These are phyloP conservation scores for Mellivora capensis DNA, from an alignment of 2,113 vertebrate species.

Conservation along the genomic window DNA sequence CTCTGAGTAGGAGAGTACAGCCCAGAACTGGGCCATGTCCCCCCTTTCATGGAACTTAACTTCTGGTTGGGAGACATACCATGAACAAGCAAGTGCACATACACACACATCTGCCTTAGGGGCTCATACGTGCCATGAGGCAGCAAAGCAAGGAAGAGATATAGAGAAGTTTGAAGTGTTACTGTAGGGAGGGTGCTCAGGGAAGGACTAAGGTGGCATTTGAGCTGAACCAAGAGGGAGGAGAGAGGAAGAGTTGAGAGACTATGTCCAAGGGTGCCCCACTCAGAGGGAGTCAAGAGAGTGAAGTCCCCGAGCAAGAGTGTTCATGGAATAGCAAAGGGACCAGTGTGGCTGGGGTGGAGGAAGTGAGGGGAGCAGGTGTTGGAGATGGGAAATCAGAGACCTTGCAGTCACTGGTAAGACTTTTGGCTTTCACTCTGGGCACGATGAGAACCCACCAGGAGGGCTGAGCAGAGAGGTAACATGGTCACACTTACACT, in stretches of 20 bases:
- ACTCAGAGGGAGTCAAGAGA: too few relatives aligned
- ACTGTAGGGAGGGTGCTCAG: not conserved
- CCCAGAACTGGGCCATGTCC: not conserved
- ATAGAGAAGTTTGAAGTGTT: not conserved
- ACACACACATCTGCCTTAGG: fast-evolving
- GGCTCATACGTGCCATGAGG: not conserved
- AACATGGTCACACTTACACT: not conserved
- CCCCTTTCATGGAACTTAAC: not conserved
- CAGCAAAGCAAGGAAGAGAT: not conserved
- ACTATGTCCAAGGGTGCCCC: not conserved
- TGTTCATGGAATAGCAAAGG: not conserved
- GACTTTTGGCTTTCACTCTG: not conserved
- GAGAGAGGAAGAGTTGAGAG: not conserved
- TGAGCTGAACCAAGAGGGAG: not conserved
- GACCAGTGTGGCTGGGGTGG: not conserved
- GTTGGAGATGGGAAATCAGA: not conserved
- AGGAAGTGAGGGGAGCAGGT: fast-evolving
- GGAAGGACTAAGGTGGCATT: not conserved
- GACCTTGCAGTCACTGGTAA: too few relatives aligned
- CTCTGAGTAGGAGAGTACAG: not conserved
- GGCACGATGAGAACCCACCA: not conserved
- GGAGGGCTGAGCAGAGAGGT: not conserved
- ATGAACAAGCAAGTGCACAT: not conserved
- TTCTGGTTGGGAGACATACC: not conserved
- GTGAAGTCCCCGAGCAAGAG: not conserved